Evolutionary conservation across 1,140 invertebrate species (phyloP).

Genomic region (Rhynchophorus ferrugineus): DNA sequence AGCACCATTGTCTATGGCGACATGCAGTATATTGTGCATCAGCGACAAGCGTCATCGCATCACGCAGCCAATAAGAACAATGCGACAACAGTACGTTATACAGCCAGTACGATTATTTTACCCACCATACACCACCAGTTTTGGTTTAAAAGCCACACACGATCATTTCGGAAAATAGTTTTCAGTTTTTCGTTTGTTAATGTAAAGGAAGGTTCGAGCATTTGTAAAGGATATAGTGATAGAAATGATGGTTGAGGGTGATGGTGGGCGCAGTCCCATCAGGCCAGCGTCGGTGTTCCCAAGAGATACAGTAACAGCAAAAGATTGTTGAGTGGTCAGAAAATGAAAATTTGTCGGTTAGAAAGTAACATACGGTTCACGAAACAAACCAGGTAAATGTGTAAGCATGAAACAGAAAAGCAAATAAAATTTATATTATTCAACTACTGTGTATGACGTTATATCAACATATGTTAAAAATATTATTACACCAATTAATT

Average conservation of each 20-base stretch:
- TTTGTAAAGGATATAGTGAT: slow-evolving; percentile 1
- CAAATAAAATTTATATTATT: slow-evolving; percentile 27
- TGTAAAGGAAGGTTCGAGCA: neutral
- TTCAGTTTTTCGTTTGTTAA: neutral
- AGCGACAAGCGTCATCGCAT: slow-evolving; percentile 43
- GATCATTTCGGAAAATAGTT: neutral
- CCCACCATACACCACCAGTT: slow-evolving; percentile 28
- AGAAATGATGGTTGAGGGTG: slow-evolving; percentile 4
- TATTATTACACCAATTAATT: too few species aligned
- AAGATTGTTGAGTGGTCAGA: slow-evolving; percentile 13
- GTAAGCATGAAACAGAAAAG: slow-evolving; percentile 41
- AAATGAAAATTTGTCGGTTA: slow-evolving; percentile 17
- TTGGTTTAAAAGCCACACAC: neutral
- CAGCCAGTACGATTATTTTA: slow-evolving; percentile 32
- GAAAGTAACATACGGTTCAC: slow-evolving; percentile 18
- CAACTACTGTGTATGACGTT: neutral
- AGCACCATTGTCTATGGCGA: slow-evolving; percentile 41
- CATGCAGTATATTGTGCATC: slow-evolving; percentile 40
- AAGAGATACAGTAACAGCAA: slow-evolving; percentile 17
- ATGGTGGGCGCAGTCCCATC: slow-evolving; percentile 17
- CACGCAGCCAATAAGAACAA: slow-evolving; percentile 42
- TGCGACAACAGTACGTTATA: slow-evolving; percentile 40
- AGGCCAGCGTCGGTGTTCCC: slow-evolving; percentile 4
- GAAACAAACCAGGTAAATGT: slow-evolving; percentile 28
- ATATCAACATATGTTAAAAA: too few species aligned